Conservation (phyloP, 2,797 vertebrate genomes). For the Tokudaia muenninki region DNA sequence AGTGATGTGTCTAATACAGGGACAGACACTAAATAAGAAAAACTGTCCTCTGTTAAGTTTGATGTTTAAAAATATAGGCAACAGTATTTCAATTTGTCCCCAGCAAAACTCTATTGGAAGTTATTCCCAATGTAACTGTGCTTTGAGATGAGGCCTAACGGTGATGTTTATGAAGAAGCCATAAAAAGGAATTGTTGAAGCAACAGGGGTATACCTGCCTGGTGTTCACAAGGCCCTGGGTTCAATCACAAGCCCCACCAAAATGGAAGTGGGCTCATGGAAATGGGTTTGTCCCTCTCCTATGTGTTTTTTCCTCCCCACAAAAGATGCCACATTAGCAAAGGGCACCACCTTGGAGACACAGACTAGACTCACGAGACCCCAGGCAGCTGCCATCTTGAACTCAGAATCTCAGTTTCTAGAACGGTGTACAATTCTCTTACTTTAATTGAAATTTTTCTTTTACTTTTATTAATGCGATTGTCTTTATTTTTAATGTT, state of each 20-base stretch:
- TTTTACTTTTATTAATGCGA: slow-evolving; percentile 7
- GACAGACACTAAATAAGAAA: not conserved
- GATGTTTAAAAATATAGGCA: not conserved
- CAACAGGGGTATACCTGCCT: not conserved
- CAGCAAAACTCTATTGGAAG: not conserved
- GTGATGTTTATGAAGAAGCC: not conserved
- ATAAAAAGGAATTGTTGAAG: not conserved
- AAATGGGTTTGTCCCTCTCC: not conserved
- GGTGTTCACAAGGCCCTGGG: not conserved
- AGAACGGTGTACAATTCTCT: not conserved
- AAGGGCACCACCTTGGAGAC: not conserved
- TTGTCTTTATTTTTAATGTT: not conserved
- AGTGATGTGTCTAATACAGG: not conserved
- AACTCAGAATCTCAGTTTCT: not conserved
- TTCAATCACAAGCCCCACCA: not conserved
- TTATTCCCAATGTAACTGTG: not conserved
- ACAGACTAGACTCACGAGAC: not conserved
- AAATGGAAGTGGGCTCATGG: not conserved
- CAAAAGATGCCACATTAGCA: not conserved
- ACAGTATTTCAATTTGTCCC: not conserved
- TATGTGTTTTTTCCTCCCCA: not conserved
- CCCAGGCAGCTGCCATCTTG: not conserved
- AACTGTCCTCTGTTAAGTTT: not conserved
- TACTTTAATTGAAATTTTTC: slow-evolving; percentile 36
- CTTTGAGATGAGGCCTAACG: not conserved